A percentile compares a stretch with the other conserved stretches of the same genome.
phyloP scores from a whole-genome alignment of 2,113 vertebrate genomes.

The Rhizomys pruinosus region DNA sequence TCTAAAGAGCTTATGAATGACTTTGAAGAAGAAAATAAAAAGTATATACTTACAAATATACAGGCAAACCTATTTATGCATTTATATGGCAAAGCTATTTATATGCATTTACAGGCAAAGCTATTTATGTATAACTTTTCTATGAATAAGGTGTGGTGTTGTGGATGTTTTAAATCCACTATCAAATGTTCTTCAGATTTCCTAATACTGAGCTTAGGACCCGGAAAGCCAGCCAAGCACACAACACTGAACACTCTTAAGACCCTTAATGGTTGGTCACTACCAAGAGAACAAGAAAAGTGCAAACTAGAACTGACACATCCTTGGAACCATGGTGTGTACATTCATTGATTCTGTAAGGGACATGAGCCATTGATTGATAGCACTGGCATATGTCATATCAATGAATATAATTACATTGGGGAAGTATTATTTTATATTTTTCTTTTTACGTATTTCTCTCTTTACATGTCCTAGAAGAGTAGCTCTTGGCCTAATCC shows the following conservation, averaged over 20 bases:
- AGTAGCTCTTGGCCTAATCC: constrained; percentile 7
- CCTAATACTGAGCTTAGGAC: not conserved
- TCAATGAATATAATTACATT: not conserved
- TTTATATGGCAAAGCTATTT: no score
- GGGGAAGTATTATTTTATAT: not conserved
- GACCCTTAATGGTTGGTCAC: not conserved
- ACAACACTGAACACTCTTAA: not conserved
- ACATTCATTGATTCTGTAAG: constrained; percentile 5
- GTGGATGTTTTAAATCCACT: not conserved
- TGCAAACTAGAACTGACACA: not conserved
- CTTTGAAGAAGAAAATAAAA: not conserved
- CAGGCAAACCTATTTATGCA: not conserved
- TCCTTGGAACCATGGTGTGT: not conserved
- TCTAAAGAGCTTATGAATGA: not conserved
- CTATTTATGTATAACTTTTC: not conserved
- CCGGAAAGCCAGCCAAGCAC: not conserved
- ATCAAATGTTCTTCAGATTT: constrained; percentile 12
- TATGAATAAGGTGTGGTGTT: not conserved
- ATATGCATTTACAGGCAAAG: not conserved
- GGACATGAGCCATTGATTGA: not conserved
- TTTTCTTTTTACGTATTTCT: not conserved
- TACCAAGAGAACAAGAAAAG: constrained; percentile 1
- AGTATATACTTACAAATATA: not conserved
- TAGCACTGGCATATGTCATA: not conserved
- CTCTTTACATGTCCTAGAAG: not conserved